Evolutionary conservation across 2,888 invertebrate species (phyloP).

Genomic region (Aphidius colemani): DNA sequence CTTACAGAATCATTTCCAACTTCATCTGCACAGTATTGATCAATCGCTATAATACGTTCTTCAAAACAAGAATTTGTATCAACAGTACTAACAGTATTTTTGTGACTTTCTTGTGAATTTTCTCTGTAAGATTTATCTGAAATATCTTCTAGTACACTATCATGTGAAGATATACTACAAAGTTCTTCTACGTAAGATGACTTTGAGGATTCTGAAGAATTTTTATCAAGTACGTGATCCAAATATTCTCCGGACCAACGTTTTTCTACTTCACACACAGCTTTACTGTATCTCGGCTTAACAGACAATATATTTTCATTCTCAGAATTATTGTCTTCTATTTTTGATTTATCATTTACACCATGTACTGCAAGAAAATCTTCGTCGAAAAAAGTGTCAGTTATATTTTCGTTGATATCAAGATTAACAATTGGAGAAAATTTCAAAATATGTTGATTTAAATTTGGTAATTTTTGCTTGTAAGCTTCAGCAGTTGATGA

Average conservation of each 20-base stretch:
- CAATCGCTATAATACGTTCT: constrained; percentile 45
- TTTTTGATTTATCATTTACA: constrained; percentile 43
- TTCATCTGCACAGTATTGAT: constrained; percentile 39
- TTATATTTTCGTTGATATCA: constrained; percentile 40
- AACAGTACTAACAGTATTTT: constrained; percentile 46
- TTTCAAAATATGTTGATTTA: constrained; percentile 29
- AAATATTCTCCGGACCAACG: constrained; percentile 55
- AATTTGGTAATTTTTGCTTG: constrained; percentile 41
- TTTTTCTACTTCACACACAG: constrained; percentile 51
- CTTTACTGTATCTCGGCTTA: constrained; percentile 45
- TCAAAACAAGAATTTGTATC: constrained; percentile 50
- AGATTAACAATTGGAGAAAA: constrained; percentile 29
- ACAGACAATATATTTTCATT: constrained; percentile 25
- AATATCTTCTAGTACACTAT: constrained; percentile 38
- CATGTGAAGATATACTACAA: constrained; percentile 49
- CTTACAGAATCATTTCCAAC: constrained; percentile 29
- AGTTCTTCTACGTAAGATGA: constrained; percentile 53
- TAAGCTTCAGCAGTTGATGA: constrained; percentile 46
- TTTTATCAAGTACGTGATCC: constrained; percentile 40
- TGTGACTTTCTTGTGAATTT: constrained; percentile 29
- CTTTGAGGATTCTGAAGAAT: constrained; percentile 52
- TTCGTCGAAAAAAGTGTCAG: constrained; percentile 41
- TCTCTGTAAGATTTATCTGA: constrained; percentile 10
- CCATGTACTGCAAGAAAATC: constrained; percentile 47
- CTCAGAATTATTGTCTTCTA: constrained; percentile 44